Conservation (phyloP, 2,888 invertebrate genomes). For the Drosophila paramelanica region DNA sequence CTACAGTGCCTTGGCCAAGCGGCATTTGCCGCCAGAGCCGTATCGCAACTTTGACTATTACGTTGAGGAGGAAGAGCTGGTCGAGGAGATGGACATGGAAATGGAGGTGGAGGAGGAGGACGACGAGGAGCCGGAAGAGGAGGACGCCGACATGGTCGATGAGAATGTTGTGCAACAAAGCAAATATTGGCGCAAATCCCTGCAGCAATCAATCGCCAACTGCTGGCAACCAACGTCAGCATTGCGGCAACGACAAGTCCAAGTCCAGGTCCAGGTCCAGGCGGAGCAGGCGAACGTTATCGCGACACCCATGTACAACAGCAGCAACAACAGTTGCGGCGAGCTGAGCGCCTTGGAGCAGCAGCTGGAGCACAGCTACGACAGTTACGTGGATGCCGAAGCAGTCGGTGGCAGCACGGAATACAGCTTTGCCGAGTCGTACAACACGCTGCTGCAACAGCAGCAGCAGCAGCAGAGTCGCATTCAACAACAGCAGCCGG, state of each 20-base stretch:
- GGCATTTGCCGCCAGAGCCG: conserved; percentile 78
- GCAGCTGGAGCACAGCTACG: conserved; percentile 50
- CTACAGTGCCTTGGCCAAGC: conserved; percentile 80
- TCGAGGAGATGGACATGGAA: conserved; percentile 29
- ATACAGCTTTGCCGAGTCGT: conserved; percentile 84
- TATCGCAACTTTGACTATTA: conserved; percentile 80
- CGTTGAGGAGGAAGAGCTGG: conserved; percentile 61
- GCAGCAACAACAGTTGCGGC: conserved; percentile 5
- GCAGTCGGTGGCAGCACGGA: conserved; percentile 44
- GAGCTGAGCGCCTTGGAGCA: conserved; percentile 9
- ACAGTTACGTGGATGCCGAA: conserved; percentile 38
- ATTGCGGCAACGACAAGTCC: conserved; percentile 12
- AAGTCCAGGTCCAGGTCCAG: background rate
- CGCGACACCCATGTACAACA: background rate
- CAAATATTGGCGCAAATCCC: conserved; percentile 59
- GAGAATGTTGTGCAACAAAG: conserved; percentile 20
- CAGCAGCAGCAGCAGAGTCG: conserved; percentile 25
- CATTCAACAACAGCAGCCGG: conserved; percentile 26
- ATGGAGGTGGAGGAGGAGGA: conserved; percentile 13
- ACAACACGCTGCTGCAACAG: conserved; percentile 79
- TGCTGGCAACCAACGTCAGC: conserved; percentile 34
- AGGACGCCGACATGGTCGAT: background rate
- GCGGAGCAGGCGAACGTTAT: conserved; percentile 9
- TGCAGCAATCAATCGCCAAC: conserved; percentile 25
- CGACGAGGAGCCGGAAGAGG: conserved; percentile 6